These are phyloP conservation scores for Drosophila truncata DNA, from an alignment of 1,140 invertebrate genomes.

Conservation along the genomic window DNA sequence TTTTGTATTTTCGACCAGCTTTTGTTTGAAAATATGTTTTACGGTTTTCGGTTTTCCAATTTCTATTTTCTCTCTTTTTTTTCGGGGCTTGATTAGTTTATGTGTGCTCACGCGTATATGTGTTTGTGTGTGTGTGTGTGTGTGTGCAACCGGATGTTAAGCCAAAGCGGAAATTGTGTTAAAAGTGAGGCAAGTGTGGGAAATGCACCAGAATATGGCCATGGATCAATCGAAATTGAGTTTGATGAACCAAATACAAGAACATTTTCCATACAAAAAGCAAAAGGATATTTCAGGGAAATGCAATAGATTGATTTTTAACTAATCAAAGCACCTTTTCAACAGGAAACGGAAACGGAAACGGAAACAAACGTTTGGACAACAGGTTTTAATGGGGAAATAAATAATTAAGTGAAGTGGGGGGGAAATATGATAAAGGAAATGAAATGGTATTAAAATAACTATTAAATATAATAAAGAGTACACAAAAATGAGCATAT, in stretches of 20 bases:
- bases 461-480: not conserved
- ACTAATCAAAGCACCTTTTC: not conserved
- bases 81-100: conserved; percentile 30
- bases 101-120: not conserved
- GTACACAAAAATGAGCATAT: not conserved
- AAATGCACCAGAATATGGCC: conserved; percentile 8
- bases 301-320: conserved; percentile 5
- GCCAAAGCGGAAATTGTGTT: conserved; percentile 21
- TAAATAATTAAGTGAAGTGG: not conserved
- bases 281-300: not conserved
- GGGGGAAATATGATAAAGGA: not conserved
- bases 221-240: conserved; percentile 22
- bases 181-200: conserved; percentile 3
- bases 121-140: not conserved
- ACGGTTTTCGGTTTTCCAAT: conserved; percentile 36
- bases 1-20: conserved; percentile 11
- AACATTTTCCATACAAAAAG: not conserved
- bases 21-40: conserved; percentile 37
- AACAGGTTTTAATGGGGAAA: too few species aligned
- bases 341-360: not conserved
- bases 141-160: conserved; percentile 17
- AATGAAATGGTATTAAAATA: not conserved
- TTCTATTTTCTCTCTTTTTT: conserved; percentile 10
- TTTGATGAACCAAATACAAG: conserved; percentile 12
- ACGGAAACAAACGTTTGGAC: not conserved